phyloP scores from a whole-genome alignment of 2,113 vertebrate species.

The Glareola pratincola region DNA sequence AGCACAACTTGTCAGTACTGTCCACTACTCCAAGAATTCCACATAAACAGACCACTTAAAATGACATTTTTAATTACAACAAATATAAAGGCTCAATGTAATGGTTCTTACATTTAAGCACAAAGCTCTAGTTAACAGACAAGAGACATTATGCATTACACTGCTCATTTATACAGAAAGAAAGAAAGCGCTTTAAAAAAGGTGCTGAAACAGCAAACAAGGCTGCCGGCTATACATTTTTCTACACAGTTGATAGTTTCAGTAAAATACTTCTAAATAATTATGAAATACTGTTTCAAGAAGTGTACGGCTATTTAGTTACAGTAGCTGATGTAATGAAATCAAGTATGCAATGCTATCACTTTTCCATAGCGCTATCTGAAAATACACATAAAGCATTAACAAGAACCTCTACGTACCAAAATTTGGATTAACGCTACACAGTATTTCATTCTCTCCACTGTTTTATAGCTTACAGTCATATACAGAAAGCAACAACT shows the following conservation, averaged over 20 bases:
- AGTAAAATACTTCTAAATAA: slow-evolving; percentile 60
- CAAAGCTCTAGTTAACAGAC: neutral
- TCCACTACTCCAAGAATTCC: neutral
- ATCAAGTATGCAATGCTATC: neutral
- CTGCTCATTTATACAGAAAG: slow-evolving; percentile 37
- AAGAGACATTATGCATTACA: neutral
- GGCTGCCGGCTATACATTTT: slow-evolving; percentile 54
- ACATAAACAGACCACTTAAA: neutral
- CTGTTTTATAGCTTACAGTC: neutral
- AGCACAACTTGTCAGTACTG: neutral
- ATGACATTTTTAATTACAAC: slow-evolving; percentile 20
- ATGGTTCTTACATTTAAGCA: neutral
- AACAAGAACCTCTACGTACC: neutral
- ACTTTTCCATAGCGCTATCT: neutral
- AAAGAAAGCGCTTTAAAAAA: neutral
- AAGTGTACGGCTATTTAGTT: neutral
- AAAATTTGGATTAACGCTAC: neutral
- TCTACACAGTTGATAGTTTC: slow-evolving; percentile 34
- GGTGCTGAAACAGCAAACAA: slow-evolving; percentile 61
- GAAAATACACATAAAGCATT: neutral
- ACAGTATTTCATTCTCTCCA: neutral
- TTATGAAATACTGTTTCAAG: slow-evolving; percentile 49
- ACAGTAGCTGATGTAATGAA: slow-evolving; percentile 24
- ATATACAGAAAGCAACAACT: neutral
- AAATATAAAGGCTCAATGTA: neutral